Evolutionary conservation across 2,797 vertebrate genomes (phyloP).

Genomic region (Leuciscus waleckii): DNA sequence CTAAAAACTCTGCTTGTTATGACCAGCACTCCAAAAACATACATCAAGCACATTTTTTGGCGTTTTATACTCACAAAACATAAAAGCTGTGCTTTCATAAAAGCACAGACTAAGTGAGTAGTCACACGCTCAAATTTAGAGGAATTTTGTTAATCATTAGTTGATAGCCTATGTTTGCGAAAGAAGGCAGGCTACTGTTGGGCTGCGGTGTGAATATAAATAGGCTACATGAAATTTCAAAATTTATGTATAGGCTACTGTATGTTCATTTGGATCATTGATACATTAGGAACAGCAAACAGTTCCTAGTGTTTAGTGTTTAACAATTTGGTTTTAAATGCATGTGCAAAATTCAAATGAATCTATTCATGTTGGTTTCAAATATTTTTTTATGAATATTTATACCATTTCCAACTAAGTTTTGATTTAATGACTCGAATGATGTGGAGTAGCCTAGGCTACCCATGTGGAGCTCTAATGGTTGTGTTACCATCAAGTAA

Average conservation of each 20-base stretch:
- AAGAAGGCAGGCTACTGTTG: neutral
- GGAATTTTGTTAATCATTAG: conserved; percentile 58
- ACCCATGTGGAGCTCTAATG: neutral
- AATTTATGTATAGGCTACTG: neutral
- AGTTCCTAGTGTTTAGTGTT: neutral
- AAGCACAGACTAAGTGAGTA: neutral
- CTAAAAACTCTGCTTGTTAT: conserved; percentile 27
- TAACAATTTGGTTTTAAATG: neutral
- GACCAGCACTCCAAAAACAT: conserved; percentile 19
- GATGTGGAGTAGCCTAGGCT: neutral
- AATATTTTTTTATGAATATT: neutral
- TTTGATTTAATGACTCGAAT: neutral
- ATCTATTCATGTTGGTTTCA: neutral
- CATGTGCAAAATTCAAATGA: neutral
- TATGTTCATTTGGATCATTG: neutral
- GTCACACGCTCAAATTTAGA: neutral
- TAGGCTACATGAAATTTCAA: neutral
- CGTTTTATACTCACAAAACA: neutral
- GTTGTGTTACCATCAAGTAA: no score
- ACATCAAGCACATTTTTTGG: conserved; percentile 21
- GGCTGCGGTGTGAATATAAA: neutral
- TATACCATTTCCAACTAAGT: neutral
- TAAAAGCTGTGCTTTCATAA: neutral
- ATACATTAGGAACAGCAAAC: neutral
- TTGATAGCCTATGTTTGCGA: conserved; percentile 5